phyloP scores from a whole-genome alignment of 2,888 invertebrate genomes.

The Drosophila meridiana region DNA sequence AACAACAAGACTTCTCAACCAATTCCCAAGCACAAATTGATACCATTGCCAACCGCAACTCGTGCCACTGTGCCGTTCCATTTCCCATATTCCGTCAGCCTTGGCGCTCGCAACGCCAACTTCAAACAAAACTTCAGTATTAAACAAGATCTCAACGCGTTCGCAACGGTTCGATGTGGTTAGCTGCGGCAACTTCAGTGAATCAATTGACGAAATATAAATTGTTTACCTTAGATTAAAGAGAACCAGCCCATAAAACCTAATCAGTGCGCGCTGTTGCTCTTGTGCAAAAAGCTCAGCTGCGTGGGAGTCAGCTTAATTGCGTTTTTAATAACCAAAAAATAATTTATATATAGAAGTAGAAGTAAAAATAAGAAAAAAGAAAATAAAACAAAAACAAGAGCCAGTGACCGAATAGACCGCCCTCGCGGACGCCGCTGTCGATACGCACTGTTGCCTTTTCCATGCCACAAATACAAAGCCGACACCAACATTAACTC shows the following conservation, averaged over 20 bases:
- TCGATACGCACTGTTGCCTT: conserved; percentile 75
- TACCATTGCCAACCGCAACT: accelerated
- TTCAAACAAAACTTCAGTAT: conserved; percentile 66
- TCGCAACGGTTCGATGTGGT: conserved; percentile 40
- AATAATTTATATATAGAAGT: not conserved
- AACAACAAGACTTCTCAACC: not conserved
- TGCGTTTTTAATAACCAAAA: conserved; percentile 57
- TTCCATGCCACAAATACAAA: conserved; percentile 67
- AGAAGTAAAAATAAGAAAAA: conserved; percentile 7
- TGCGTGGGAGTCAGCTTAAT: conserved; percentile 67
- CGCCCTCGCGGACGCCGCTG: conserved; percentile 32
- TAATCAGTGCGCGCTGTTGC: conserved; percentile 42
- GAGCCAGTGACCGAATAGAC: conserved; percentile 71
- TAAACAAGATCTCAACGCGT: conserved; percentile 74
- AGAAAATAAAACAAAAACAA: conserved; percentile 31
- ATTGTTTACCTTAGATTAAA: conserved; percentile 29
- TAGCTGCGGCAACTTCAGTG: conserved; percentile 16
- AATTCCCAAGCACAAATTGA: not conserved
- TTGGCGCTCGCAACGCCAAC: conserved; percentile 60
- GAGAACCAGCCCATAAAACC: conserved; percentile 26
- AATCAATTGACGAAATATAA: conserved; percentile 23
- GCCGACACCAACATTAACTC: conserved; percentile 33
- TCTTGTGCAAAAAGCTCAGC: conserved; percentile 46
- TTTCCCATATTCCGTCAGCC: conserved; percentile 48
- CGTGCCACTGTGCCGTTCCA: conserved; percentile 58